Evolutionary conservation across 2,113 vertebrate species (phyloP), one percentile per base, ranked within the genome.

Genomic region (Neotoma lepida): DNA sequence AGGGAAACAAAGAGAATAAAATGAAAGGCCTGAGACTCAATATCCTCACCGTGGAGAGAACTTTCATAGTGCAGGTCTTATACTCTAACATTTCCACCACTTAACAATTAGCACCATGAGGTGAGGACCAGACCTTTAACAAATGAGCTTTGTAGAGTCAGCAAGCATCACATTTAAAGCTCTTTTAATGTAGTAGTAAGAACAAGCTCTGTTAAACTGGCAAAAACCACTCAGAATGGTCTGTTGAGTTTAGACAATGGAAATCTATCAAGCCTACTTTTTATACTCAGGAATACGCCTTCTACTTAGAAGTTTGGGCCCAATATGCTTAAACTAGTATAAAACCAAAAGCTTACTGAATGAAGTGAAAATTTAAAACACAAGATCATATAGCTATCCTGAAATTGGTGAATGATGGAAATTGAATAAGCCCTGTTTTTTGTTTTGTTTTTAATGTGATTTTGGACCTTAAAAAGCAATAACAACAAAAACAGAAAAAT

Each of bases 271-370:
- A 91, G 22, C 66, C 20, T 41, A 6, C 28, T 35, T 89, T 87
- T 76, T 6, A 1, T 35, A 66, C 24, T 95, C 1, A 51, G 24
- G 6, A 91, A 54, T 51, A 94, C 88, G 58, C 10, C 4, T 44
- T 0, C 58, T 15, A 71, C 12, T 56, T 80, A 71, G 94, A 94
- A 86, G 44, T 4, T 22, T 85, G 9, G 49, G 54, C 56, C 28
- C 1, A 39, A 18, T 56, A 10, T 88, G 76, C 30, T 89, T 85
- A 81, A 89, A 89, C 26, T 63, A 70, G 17, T 20, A 18, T 93
- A 86, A 76, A 93, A 94, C 71, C 68, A 93, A 81, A 70, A 44
- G 46, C 39, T 74, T 78, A 15, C 15, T 85, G 41, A 86, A 81
- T 54, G 41, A 96, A 93, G 54, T 68, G 6, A 61, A 74, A 35